Conservation (phyloP, 2,797 vertebrate genomes). For the Nannoperca australis region DNA sequence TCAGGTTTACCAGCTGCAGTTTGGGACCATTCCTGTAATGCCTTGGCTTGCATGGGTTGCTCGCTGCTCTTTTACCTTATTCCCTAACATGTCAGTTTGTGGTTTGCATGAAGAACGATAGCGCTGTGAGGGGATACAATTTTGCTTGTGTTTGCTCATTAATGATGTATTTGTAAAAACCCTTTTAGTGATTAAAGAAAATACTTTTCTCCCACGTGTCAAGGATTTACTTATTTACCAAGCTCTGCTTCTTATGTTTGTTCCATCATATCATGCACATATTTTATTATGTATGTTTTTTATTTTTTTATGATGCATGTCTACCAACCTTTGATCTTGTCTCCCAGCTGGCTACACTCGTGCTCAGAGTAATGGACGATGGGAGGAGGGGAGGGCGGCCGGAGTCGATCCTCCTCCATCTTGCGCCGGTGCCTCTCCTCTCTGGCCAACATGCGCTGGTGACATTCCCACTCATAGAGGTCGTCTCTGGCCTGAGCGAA, state of each 20-base stretch:
- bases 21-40: conserved; percentile 33
- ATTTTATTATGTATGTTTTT: not conserved
- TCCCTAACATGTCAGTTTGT: not conserved
- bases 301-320: not conserved
- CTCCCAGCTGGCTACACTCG: conserved; percentile 91
- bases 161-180: not conserved
- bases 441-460: conserved; percentile 93
- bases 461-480: conserved; percentile 97
- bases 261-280: not conserved
- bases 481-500: conserved; percentile 96
- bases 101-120: conserved; percentile 8
- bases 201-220: not conserved
- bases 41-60: not conserved
- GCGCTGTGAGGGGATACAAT: not conserved
- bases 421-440: conserved; percentile 94
- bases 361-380: conserved; percentile 97
- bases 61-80: not conserved
- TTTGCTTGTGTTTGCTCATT: conserved; percentile 3
- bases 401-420: conserved; percentile 91
- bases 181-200: not conserved
- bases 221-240: not conserved
- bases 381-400: conserved; percentile 92
- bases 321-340: conserved; percentile 92
- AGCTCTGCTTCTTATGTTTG: not conserved
- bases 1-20: conserved; percentile 35